Evolutionary conservation across 1,140 invertebrate genomes (phyloP).

Genomic region (Ips nitidus): DNA sequence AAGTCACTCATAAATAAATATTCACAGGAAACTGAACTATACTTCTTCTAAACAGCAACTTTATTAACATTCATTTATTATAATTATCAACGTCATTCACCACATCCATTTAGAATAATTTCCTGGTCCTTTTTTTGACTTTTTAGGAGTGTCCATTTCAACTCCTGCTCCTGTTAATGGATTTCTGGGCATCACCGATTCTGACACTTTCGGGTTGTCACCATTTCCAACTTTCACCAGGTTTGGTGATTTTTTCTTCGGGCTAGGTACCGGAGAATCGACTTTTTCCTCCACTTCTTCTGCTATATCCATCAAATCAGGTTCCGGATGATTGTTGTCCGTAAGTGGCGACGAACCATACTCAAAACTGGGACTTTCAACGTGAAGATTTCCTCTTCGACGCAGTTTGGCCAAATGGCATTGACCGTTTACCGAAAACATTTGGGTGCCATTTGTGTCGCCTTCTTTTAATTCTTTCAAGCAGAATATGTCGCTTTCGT

Average conservation of each 20-base stretch:
- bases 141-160: constrained; percentile 35
- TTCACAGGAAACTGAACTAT: too few species aligned
- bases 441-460: constrained; percentile 40
- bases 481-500: constrained; percentile 45
- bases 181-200: constrained; percentile 42
- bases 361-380: constrained; percentile 28
- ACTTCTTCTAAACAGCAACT: too few species aligned
- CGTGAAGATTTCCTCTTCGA: constrained; percentile 30
- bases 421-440: constrained; percentile 43
- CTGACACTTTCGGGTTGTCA: constrained; percentile 8
- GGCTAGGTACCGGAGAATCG: neutral
- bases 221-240: neutral
- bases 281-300: constrained; percentile 17
- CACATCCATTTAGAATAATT: constrained; percentile 36
- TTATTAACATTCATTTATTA: too few species aligned
- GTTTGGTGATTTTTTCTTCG: neutral
- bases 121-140: constrained; percentile 30
- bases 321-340: neutral
- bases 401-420: constrained; percentile 33
- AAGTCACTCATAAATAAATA: too few species aligned
- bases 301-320: constrained; percentile 4
- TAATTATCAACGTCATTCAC: constrained; percentile 14
- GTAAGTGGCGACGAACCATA: constrained; percentile 22
- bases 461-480: constrained; percentile 42
- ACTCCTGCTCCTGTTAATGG: constrained; percentile 42